phyloP scores from a whole-genome alignment of 2,797 vertebrate genomes.

The Chaenodraco wilsoni region DNA sequence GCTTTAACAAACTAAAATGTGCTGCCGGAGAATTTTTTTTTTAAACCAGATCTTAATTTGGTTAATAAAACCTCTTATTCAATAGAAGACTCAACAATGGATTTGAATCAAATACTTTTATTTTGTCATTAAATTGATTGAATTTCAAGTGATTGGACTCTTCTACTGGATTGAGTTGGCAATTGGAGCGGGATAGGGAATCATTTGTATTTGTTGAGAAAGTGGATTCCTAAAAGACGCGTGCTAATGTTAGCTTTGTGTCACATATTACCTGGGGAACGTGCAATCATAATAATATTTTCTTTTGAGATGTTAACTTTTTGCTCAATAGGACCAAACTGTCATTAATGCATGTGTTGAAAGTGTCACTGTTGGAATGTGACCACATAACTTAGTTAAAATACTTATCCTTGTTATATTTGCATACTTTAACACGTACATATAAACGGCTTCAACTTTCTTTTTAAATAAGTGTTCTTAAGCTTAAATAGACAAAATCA shows the following conservation, averaged over 20 bases:
- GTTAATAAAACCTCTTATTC: constrained; percentile 22
- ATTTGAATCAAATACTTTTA: constrained; percentile 34
- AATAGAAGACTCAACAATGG: constrained; percentile 12
- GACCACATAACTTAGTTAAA: not conserved
- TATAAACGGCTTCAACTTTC: not conserved
- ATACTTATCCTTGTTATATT: not conserved
- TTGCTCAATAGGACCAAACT: constrained; percentile 3
- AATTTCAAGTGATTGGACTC: constrained; percentile 33
- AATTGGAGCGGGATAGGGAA: constrained; percentile 21
- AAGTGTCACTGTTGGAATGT: not conserved
- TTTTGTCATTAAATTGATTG: constrained; percentile 26
- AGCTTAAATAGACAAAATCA: not conserved
- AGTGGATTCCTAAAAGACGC: constrained; percentile 2
- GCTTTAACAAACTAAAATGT: not conserved
- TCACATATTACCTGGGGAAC: not conserved
- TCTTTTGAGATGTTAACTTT: not conserved
- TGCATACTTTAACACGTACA: not conserved
- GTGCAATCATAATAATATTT: too few relatives aligned
- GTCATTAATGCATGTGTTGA: not conserved
- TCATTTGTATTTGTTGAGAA: constrained; percentile 13
- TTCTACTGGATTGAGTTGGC: constrained; percentile 13
- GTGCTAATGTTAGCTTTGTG: not conserved
- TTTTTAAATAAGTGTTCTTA: not conserved
- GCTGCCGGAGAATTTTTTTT: not conserved
- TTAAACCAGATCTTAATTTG: constrained; percentile 18